Conservation (phyloP, 2,888 invertebrate species). For the Pachliopta kotzebuea region DNA sequence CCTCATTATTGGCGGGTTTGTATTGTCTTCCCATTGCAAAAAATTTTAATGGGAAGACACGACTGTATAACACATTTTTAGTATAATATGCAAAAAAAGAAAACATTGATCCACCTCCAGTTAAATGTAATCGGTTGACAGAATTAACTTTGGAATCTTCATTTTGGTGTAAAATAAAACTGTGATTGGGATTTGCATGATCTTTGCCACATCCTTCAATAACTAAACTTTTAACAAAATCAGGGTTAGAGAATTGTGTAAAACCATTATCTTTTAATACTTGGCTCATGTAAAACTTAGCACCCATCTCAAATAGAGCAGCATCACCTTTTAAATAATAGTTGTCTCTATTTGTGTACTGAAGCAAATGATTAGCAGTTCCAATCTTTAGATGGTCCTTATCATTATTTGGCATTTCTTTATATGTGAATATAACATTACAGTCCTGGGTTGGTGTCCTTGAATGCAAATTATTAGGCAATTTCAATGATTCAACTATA, state of each 20-base stretch:
- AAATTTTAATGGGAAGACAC: conserved; percentile 84
- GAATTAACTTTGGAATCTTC: conserved; percentile 75
- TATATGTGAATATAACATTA: conserved; percentile 50
- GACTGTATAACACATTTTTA: conserved; percentile 82
- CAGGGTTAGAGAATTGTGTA: conserved; percentile 86
- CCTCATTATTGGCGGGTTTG: conserved; percentile 57
- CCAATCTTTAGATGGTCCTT: conserved; percentile 81
- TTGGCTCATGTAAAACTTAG: conserved; percentile 75
- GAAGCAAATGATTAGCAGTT: conserved; percentile 69
- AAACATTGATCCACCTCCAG: conserved; percentile 86
- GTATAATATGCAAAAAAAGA: conserved; percentile 88
- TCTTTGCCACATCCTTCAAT: conserved; percentile 86
- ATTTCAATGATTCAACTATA: conserved; percentile 80
- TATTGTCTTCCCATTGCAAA: conserved; percentile 88
- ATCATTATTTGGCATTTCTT: conserved; percentile 47
- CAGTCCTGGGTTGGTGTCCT: conserved; percentile 77
- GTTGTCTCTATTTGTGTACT: conserved; percentile 79
- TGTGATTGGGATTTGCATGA: conserved; percentile 74
- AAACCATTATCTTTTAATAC: conserved; percentile 72
- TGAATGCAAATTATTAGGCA: conserved; percentile 86
- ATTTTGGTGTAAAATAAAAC: conserved; percentile 82
- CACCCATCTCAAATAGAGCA: conserved; percentile 85
- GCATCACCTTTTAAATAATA: conserved; percentile 85
- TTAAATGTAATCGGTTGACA: conserved; percentile 84
- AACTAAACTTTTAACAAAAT: conserved; percentile 87